phyloP scores from a whole-genome alignment of 1,140 invertebrate species.

The Chionoecetes opilio region DNA sequence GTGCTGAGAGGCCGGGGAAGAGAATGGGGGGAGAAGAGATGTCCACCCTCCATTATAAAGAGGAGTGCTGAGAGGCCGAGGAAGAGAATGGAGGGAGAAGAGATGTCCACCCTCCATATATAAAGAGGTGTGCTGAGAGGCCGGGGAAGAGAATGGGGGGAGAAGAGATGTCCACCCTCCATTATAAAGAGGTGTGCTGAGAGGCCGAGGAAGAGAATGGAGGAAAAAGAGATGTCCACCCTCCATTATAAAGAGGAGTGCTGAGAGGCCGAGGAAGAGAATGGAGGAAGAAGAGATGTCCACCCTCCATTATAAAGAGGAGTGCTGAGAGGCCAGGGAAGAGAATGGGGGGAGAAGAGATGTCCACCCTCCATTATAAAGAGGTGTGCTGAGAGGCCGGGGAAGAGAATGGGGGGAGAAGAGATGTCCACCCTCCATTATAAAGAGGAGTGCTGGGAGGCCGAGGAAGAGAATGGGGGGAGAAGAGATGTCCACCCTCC shows the following conservation, averaged over 20 bases:
- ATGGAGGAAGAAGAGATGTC: not conserved
- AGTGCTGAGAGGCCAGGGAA: no score
- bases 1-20: no score
- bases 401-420: not conserved
- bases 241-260: not conserved
- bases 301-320: no score
- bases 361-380: no score
- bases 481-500: no score
- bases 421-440: no score
- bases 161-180: not conserved
- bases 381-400: not conserved
- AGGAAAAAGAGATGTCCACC: not conserved
- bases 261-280: not conserved
- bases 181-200: not conserved
- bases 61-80: not conserved
- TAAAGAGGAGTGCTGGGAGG: no score
- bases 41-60: no score
- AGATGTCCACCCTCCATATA: no score
- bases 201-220: not conserved
- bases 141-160: not conserved
- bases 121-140: not conserved
- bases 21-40: no score
- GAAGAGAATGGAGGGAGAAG: not conserved
- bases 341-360: no score
- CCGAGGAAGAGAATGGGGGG: not conserved